Evolutionary conservation across 2,888 invertebrate species (phyloP).

Genomic region (Dasypogon diadema): DNA sequence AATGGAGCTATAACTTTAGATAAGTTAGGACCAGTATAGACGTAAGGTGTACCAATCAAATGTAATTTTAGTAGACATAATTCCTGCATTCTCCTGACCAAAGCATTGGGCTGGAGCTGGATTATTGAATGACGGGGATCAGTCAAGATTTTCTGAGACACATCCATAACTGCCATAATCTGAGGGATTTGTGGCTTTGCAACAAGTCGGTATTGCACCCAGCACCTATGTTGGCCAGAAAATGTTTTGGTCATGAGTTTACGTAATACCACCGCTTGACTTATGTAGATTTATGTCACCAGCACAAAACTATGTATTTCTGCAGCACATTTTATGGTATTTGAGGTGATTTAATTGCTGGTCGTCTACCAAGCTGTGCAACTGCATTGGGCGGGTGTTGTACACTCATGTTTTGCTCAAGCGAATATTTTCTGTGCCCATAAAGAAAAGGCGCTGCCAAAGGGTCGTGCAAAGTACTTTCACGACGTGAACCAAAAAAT

Average conservation of each 20-base stretch:
- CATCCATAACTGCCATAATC: too few relatives aligned
- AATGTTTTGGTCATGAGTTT: slow-evolving; percentile 1
- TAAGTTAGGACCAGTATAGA: not conserved
- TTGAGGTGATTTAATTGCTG: too few relatives aligned
- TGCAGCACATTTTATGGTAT: slow-evolving; percentile 3
- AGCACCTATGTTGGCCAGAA: not conserved
- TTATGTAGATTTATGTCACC: slow-evolving; percentile 38
- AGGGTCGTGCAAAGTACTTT: too few relatives aligned
- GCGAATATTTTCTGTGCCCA: not conserved
- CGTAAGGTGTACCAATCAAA: not conserved
- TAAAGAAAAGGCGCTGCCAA: too few relatives aligned
- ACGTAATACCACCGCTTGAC: not conserved
- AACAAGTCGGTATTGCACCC: slow-evolving; percentile 6
- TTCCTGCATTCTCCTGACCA: not conserved
- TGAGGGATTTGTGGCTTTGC: not conserved
- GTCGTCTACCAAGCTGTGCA: too few relatives aligned
- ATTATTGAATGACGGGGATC: not conserved
- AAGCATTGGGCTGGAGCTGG: not conserved
- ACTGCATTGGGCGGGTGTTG: too few relatives aligned
- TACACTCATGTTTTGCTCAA: not conserved
- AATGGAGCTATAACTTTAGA: not conserved
- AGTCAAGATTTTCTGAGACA: not conserved
- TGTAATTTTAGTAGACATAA: not conserved
- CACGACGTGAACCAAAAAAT: not conserved
- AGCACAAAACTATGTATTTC: not conserved